A percentile compares a stretch with the other conserved stretches of the same genome.
Conservation (phyloP, 2,113 vertebrate genomes). For the Ictidomys tridecemlineatus region DNA sequence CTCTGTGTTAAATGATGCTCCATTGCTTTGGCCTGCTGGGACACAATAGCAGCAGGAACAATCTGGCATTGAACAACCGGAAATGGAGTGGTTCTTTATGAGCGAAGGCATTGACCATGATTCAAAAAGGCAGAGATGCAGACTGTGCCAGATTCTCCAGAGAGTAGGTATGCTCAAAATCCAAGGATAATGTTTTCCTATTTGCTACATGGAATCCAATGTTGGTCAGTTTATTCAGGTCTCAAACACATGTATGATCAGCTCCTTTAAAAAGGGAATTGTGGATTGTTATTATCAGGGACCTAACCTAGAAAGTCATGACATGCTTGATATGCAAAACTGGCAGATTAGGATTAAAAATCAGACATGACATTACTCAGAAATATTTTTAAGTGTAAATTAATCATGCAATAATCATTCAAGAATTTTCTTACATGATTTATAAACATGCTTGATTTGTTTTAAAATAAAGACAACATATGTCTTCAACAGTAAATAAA, state of each 20-base stretch:
- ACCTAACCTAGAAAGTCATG: neutral
- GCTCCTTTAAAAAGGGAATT: neutral
- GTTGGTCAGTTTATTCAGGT: neutral
- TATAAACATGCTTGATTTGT: neutral
- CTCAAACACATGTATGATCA: neutral
- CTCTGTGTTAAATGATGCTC: constrained; percentile 54
- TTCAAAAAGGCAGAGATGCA: constrained; percentile 54
- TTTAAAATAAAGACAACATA: neutral
- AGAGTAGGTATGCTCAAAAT: neutral
- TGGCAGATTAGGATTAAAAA: neutral
- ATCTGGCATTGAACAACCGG: constrained; percentile 47
- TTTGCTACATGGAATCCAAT: neutral
- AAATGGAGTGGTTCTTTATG: constrained; percentile 65
- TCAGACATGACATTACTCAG: neutral
- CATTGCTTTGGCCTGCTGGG: constrained; percentile 51
- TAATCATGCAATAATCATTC: neutral
- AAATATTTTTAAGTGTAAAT: neutral
- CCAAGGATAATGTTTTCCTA: neutral
- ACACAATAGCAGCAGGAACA: constrained; percentile 51
- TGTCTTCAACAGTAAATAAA: neutral
- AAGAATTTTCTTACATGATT: neutral
- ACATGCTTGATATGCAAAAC: neutral
- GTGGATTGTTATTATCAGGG: neutral
- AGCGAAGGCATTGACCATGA: constrained; percentile 61
- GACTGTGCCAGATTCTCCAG: constrained; percentile 41